Conservation (phyloP, 2,113 vertebrate genomes). For the Amphiprion ocellaris region DNA sequence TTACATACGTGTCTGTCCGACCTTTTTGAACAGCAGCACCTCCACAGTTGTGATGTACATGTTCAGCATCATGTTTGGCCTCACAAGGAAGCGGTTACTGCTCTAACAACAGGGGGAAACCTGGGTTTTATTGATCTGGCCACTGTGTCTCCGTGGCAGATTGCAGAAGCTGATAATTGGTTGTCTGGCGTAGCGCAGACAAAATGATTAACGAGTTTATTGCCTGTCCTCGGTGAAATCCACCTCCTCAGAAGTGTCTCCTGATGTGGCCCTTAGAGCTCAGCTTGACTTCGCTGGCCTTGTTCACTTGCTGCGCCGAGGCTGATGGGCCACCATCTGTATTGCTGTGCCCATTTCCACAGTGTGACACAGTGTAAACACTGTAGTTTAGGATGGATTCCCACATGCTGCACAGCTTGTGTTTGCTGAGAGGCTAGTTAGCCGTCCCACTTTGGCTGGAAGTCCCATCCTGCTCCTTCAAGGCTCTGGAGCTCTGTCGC, state of each 20-base stretch:
- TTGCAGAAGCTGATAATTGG: constrained; percentile 44
- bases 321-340: constrained; percentile 65
- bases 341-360: constrained; percentile 42
- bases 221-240: constrained; percentile 57
- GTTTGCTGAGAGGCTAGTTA: constrained; percentile 69
- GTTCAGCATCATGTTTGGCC: constrained; percentile 1
- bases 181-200: constrained; percentile 22
- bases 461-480: constrained; percentile 43
- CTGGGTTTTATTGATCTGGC: constrained; percentile 15
- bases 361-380: constrained; percentile 61
- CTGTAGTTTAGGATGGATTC: constrained; percentile 54
- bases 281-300: constrained; percentile 39
- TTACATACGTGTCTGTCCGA: background rate
- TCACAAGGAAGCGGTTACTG: constrained; percentile 24
- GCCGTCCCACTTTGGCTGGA: constrained; percentile 54
- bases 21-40: background rate
- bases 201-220: constrained; percentile 62
- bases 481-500: constrained; percentile 36
- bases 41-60: constrained; percentile 1
- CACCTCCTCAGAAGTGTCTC: constrained; percentile 39
- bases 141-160: constrained; percentile 33
- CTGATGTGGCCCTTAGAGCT: constrained; percentile 51
- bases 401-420: constrained; percentile 75
- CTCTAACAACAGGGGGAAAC: background rate
- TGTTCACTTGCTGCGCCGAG: constrained; percentile 57